Evolutionary conservation across 1,140 invertebrate genomes (phyloP).

Genomic region (Chrysopa pallens): DNA sequence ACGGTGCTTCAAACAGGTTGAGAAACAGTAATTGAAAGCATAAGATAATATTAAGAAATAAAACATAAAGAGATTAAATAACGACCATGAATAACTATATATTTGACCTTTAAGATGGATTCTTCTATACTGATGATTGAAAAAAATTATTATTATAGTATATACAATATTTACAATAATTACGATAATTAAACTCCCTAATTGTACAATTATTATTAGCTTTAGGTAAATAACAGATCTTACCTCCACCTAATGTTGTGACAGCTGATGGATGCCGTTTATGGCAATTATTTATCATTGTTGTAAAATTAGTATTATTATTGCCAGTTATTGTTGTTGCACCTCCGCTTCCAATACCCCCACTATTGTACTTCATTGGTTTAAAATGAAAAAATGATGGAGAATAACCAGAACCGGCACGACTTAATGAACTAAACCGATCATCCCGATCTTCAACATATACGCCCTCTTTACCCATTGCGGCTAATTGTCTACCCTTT

Average conservation of each 20-base stretch:
- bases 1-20: no score
- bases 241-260: conserved; percentile 40
- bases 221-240: conserved; percentile 19
- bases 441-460: conserved; percentile 62
- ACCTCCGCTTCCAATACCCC: conserved; percentile 22
- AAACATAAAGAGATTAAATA: no score
- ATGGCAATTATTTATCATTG: conserved; percentile 18
- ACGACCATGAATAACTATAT: no score
- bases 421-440: conserved; percentile 52
- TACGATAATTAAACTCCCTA: no score
- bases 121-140: no score
- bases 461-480: conserved; percentile 62
- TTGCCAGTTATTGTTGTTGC: conserved; percentile 19
- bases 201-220: neutral
- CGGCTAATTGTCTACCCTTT: conserved; percentile 77
- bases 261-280: conserved; percentile 29
- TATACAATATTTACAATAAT: no score
- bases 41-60: no score
- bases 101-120: no score
- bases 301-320: conserved; percentile 19
- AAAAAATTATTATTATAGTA: no score
- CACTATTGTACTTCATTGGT: conserved; percentile 41
- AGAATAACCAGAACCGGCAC: conserved; percentile 65
- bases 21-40: no score
- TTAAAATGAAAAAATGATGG: conserved; percentile 85